Evolutionary conservation across 2,113 vertebrate genomes (phyloP).

Genomic region (Agelaius phoeniceus): DNA sequence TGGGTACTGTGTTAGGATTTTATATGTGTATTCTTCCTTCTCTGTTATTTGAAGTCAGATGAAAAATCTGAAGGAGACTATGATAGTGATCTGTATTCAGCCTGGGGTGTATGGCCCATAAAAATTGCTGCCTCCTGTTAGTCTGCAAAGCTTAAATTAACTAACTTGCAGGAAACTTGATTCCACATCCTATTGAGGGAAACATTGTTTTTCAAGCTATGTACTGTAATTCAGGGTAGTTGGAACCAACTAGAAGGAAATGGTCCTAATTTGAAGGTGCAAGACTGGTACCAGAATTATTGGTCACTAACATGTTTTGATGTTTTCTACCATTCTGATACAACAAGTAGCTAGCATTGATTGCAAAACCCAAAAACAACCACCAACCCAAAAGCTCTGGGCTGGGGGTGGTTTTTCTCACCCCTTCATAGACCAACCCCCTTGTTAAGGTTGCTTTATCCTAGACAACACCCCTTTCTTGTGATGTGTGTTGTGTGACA

Average conservation of each 20-base stretch:
- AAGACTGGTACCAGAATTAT: neutral
- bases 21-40: neutral
- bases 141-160: neutral
- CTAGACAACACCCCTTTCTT: accelerated
- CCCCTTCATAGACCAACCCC: neutral
- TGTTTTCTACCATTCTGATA: neutral
- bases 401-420: accelerated
- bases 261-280: neutral
- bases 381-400: neutral
- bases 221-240: neutral
- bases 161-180: neutral
- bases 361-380: neutral
- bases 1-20: neutral
- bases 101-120: neutral
- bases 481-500: neutral
- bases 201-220: neutral
- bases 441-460: neutral
- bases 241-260: neutral
- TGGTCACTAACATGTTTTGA: neutral
- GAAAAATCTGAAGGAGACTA: neutral
- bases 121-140: neutral
- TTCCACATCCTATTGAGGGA: neutral
- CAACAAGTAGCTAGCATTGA: neutral
- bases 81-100: neutral
- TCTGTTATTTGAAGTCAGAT: neutral